Conservation (phyloP, 2,888 invertebrate genomes). For the Lydus trimaculatus region DNA sequence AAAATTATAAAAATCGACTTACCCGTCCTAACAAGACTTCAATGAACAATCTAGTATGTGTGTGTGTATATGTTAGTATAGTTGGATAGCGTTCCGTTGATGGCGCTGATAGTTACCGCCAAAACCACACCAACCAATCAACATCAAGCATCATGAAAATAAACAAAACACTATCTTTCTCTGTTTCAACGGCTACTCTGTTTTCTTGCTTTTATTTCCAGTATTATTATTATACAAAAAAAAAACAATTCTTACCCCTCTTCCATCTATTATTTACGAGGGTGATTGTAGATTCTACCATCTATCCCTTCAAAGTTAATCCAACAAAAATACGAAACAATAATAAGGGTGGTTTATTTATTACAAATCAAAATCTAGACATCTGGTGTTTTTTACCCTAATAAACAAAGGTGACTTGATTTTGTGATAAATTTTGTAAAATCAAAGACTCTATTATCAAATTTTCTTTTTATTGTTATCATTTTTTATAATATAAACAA, state of each 20-base stretch:
- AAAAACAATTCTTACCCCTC: neutral
- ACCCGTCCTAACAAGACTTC: conserved; percentile 38
- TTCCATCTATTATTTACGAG: too few species aligned
- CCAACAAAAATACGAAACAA: too few species aligned
- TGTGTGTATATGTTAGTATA: conserved; percentile 36
- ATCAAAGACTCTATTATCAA: conserved; percentile 7
- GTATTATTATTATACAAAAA: neutral
- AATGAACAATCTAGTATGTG: too few species aligned
- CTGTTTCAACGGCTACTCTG: conserved; percentile 42
- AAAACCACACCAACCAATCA: conserved; percentile 54
- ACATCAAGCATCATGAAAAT: conserved; percentile 30
- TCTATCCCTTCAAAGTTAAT: too few species aligned
- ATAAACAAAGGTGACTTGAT: too few species aligned
- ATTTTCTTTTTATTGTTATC: neutral
- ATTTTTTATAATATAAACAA: conserved; percentile 39
- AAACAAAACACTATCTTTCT: conserved; percentile 45
- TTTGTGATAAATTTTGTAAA: conserved; percentile 18
- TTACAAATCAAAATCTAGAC: too few species aligned
- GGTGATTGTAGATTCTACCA: too few species aligned
- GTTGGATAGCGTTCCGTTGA: conserved; percentile 55
- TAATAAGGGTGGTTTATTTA: too few species aligned
- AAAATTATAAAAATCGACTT: conserved; percentile 48
- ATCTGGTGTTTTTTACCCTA: conserved; percentile 8
- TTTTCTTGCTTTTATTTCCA: conserved; percentile 17
- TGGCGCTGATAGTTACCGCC: conserved; percentile 55